A percentile compares a stretch with the other conserved stretches of the same genome.
These are phyloP conservation scores for Arothron firmamentum DNA, from an alignment of 2,113 vertebrate species.

Conservation along the genomic window DNA sequence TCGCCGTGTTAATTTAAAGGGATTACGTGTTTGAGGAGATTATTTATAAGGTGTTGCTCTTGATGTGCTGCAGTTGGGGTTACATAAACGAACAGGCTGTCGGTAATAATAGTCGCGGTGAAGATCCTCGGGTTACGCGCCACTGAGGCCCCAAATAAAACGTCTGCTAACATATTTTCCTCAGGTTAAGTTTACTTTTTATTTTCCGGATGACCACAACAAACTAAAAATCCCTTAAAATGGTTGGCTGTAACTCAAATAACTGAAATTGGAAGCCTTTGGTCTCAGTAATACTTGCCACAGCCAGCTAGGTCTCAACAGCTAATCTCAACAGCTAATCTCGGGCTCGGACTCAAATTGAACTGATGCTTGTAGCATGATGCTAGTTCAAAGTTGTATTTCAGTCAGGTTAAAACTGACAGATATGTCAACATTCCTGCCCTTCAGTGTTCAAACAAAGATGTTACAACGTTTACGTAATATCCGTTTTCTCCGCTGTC, in stretches of 20 bases:
- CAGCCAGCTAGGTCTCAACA: no score
- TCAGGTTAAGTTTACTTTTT: neutral
- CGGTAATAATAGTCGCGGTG: conserved; percentile 48
- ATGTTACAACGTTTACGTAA: neutral
- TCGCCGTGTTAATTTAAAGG: conserved; percentile 23
- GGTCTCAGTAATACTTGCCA: no score
- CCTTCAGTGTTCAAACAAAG: neutral
- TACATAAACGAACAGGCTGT: conserved; percentile 47
- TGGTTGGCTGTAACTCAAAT: neutral
- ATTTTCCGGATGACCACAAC: neutral
- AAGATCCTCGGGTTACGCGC: conserved; percentile 4
- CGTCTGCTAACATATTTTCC: neutral
- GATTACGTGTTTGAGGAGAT: conserved; percentile 37
- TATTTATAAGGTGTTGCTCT: conserved; percentile 49
- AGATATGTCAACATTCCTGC: no score
- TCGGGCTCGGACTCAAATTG: no score
- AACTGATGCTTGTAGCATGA: no score
- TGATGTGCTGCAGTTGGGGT: conserved; percentile 40
- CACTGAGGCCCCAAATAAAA: neutral
- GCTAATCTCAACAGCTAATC: no score
- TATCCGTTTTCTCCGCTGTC: neutral
- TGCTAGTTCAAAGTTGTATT: neutral
- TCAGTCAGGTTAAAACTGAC: no score
- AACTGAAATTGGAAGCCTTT: neutral
- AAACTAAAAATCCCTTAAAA: neutral